These are phyloP conservation scores for Scelioninae gen. 1 DNA, from an alignment of 2,888 invertebrate genomes.

Conservation along the genomic window DNA sequence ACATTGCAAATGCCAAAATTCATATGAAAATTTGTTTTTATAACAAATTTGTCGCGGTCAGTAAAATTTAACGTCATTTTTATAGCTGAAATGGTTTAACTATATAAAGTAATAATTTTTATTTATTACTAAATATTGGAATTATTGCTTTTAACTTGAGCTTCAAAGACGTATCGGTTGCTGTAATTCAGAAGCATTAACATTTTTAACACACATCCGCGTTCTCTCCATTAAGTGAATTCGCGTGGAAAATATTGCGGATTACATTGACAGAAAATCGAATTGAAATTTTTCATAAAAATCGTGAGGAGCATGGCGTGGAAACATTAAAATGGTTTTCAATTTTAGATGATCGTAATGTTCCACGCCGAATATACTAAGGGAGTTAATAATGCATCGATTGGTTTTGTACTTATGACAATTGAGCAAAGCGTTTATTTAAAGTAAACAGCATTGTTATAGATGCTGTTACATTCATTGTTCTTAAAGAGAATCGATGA, in stretches of 20 bases:
- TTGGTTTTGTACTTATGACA: neutral
- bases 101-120: slow-evolving; percentile 22
- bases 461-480: neutral
- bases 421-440: neutral
- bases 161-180: slow-evolving; percentile 28
- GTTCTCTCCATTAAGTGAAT: slow-evolving; percentile 16
- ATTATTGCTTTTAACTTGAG: slow-evolving; percentile 34
- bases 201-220: slow-evolving; percentile 26
- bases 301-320: neutral
- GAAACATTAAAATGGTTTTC: neutral
- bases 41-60: slow-evolving; percentile 14
- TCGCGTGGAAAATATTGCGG: slow-evolving; percentile 15
- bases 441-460: neutral
- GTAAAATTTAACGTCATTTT: slow-evolving; percentile 8
- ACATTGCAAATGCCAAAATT: no score
- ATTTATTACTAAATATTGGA: no score
- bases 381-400: neutral
- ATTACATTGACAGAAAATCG: slow-evolving; percentile 4
- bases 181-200: slow-evolving; percentile 38
- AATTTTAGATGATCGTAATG: neutral
- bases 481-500: slow-evolving; percentile 22
- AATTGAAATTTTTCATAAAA: slow-evolving; percentile 16
- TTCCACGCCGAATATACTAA: neutral
- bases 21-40: neutral
- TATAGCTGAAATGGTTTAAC: slow-evolving; percentile 17